A percentile compares a stretch with the other conserved stretches of the same genome.
These are phyloP conservation scores for Thymallus thymallus DNA, from an alignment of 2,113 vertebrate genomes.

Conservation along the genomic window DNA sequence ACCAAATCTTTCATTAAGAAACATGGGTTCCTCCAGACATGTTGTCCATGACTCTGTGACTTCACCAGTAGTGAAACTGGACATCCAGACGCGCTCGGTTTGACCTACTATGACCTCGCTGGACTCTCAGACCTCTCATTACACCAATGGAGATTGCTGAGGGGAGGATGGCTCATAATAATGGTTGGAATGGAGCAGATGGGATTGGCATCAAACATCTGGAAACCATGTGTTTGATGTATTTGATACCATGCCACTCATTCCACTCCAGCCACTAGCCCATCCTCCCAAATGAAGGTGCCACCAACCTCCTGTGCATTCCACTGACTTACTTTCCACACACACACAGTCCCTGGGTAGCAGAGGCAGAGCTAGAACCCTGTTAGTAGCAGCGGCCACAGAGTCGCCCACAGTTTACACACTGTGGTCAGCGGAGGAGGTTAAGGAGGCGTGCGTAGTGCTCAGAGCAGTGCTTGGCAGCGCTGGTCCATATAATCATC, in stretches of 20 bases:
- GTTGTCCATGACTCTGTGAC: neutral
- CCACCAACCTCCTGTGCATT: no score
- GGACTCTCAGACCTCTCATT: neutral
- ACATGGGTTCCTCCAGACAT: no score
- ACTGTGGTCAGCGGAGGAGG: conserved; percentile 21
- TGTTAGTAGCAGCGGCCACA: no score
- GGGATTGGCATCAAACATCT: no score
- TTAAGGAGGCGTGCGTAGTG: conserved; percentile 20
- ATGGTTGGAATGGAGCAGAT: no score
- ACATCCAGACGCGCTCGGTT: neutral
- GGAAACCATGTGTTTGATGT: no score
- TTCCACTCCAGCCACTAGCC: no score
- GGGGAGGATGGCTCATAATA: no score
- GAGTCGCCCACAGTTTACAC: conserved; percentile 17
- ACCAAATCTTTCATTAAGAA: no score
- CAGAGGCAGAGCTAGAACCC: neutral
- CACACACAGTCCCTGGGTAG: neutral
- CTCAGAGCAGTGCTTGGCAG: conserved; percentile 26
- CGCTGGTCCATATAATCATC: conserved; percentile 36
- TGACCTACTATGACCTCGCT: conserved; percentile 25
- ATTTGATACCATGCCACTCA: no score
- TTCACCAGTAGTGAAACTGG: neutral
- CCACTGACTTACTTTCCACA: neutral
- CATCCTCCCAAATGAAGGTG: no score
- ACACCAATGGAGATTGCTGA: no score